Evolutionary conservation across 1,140 invertebrate species (phyloP).

Genomic region (Gyrodactylus salaris): DNA sequence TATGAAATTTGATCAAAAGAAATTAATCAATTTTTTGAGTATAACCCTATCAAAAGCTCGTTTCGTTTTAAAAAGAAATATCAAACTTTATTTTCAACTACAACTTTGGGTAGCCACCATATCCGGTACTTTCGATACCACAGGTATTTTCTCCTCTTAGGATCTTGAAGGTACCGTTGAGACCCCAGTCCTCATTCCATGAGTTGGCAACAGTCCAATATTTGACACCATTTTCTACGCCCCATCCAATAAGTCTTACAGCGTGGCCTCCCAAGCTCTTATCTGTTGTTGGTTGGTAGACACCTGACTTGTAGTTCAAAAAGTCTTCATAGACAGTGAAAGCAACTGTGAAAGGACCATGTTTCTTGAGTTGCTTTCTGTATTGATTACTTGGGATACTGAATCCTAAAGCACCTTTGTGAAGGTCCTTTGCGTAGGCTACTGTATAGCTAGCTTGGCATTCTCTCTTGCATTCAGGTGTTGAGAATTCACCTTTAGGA

Average conservation of each 20-base stretch:
- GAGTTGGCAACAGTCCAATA: conserved; percentile 71
- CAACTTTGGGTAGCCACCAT: background rate
- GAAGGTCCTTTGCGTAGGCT: conserved; percentile 37
- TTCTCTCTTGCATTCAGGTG: conserved; percentile 36
- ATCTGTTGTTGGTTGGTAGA: conserved; percentile 45
- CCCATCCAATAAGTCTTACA: conserved; percentile 54
- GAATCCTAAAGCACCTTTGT: conserved; percentile 26
- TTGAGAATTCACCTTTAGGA: conserved; percentile 23
- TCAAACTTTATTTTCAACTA: background rate
- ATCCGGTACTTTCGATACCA: conserved; percentile 19
- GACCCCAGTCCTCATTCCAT: conserved; percentile 58
- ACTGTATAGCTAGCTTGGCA: conserved; percentile 36
- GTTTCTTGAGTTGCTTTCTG: conserved; percentile 43
- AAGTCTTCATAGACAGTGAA: conserved; percentile 64
- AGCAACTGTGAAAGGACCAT: conserved; percentile 58
- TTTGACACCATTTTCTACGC: conserved; percentile 35
- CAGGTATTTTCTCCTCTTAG: conserved; percentile 47
- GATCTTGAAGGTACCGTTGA: conserved; percentile 44
- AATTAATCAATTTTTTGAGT: too few species aligned
- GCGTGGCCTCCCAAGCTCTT: conserved; percentile 47
- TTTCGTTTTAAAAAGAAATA: too few species aligned
- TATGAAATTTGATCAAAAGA: too few species aligned
- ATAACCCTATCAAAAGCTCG: too few species aligned
- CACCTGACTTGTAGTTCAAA: conserved; percentile 42
- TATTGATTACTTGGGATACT: conserved; percentile 32